A percentile compares a stretch with the other conserved stretches of the same genome.
These are phyloP conservation scores for Mactra quadrangularis DNA, from an alignment of 1,140 invertebrate genomes.

Conservation along the genomic window DNA sequence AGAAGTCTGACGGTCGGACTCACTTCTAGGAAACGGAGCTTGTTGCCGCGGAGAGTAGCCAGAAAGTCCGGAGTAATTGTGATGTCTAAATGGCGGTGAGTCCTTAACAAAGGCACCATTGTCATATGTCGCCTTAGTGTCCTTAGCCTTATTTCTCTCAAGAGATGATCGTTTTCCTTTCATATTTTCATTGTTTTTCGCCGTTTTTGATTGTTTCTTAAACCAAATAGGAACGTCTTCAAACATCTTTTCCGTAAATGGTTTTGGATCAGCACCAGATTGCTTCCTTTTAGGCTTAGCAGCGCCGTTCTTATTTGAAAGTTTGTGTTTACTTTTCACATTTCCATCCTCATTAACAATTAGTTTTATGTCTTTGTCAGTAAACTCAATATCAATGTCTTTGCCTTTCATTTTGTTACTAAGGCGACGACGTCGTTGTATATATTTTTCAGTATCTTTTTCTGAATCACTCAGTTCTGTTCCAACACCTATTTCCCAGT, in stretches of 20 bases:
- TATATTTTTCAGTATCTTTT: neutral
- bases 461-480: neutral
- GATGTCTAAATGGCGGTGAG: neutral
- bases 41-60: neutral
- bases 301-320: neutral
- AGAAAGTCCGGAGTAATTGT: too few species aligned
- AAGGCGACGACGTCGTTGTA: neutral
- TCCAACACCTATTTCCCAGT: constrained; percentile 35
- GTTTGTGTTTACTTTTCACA: neutral
- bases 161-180: neutral
- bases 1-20: too few species aligned
- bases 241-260: constrained; percentile 45
- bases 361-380: constrained; percentile 39
- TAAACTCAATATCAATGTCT: constrained; percentile 45
- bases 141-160: neutral
- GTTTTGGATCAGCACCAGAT: neutral
- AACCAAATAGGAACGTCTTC: constrained; percentile 54
- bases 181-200: neutral
- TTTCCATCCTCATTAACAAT: constrained; percentile 12
- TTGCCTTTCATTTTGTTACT: constrained; percentile 52
- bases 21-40: neutral
- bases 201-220: constrained; percentile 16
- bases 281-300: constrained; percentile 23
- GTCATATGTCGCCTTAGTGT: neutral
- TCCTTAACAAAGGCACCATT: neutral